A percentile compares a stretch with the other conserved stretches of the same genome.
Conservation (phyloP, 2,888 invertebrate genomes). For the Agonopterix arenella region DNA sequence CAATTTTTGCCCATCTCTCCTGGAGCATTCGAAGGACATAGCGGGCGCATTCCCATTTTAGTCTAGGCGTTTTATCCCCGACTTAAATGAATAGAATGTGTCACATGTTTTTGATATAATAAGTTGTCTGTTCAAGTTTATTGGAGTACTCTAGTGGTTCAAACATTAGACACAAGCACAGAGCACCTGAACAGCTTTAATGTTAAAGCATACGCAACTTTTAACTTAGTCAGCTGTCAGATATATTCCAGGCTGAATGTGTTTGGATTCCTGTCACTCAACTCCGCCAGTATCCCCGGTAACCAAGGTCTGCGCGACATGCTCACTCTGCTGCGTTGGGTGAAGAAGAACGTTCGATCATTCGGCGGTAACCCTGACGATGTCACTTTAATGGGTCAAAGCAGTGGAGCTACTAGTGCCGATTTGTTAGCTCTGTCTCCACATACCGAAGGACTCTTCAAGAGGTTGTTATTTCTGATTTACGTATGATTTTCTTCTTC, state of each 20-base stretch:
- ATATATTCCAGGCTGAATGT: conserved; percentile 48
- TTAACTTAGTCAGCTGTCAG: too few relatives aligned
- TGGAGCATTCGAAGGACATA: too few relatives aligned
- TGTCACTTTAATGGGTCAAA: conserved; percentile 61
- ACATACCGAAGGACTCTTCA: conserved; percentile 45
- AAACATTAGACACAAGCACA: too few relatives aligned
- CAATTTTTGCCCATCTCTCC: too few relatives aligned
- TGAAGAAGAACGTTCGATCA: conserved; percentile 40
- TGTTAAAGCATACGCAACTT: too few relatives aligned
- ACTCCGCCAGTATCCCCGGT: conserved; percentile 51
- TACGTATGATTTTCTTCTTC: too few relatives aligned
- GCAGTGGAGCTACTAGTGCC: conserved; percentile 49
- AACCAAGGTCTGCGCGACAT: conserved; percentile 65
- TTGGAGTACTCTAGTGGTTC: too few relatives aligned
- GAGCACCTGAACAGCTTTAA: too few relatives aligned
- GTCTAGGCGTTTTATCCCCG: too few relatives aligned
- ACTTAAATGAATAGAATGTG: too few relatives aligned
- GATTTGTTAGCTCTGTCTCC: conserved; percentile 50
- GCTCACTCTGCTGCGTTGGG: conserved; percentile 60
- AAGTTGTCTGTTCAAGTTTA: too few relatives aligned
- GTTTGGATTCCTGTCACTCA: conserved; percentile 61
- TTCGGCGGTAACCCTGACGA: conserved; percentile 60
- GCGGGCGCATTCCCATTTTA: too few relatives aligned
- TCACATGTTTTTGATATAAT: background rate
- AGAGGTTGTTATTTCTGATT: conserved; percentile 27